Percentiles rank a stretch among this genome's conserved stretches.
These are phyloP conservation scores for Cremastinae sp. DNA, from an alignment of 2,888 invertebrate genomes.

Conservation along the genomic window DNA sequence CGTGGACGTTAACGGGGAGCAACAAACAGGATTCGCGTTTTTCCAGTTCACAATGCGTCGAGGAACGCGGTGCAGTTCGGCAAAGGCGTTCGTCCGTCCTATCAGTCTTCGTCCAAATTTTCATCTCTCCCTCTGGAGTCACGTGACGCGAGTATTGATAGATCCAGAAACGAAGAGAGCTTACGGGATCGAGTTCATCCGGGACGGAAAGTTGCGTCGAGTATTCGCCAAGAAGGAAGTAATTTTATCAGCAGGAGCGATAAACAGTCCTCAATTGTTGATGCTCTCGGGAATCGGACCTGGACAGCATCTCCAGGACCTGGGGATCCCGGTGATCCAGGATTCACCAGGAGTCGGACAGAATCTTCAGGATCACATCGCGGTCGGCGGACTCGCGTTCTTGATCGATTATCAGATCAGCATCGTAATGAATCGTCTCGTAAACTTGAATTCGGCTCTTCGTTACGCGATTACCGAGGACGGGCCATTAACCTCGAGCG, in stretches of 20 bases:
- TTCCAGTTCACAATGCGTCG: conserved; percentile 94
- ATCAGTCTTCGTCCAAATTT: conserved; percentile 89
- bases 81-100: conserved; percentile 92
- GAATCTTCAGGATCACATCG: conserved; percentile 95
- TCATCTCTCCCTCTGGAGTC: conserved; percentile 90
- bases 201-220: conserved; percentile 84
- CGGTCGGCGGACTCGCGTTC: conserved; percentile 91
- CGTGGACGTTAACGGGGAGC: conserved; percentile 91
- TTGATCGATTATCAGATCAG: conserved; percentile 90
- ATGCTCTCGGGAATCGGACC: conserved; percentile 96
- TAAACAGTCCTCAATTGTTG: conserved; percentile 94
- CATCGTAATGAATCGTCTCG: conserved; percentile 89
- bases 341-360: conserved; percentile 92
- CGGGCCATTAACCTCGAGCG: conserved; percentile 92
- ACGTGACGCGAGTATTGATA: conserved; percentile 89
- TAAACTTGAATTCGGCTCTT: conserved; percentile 91
- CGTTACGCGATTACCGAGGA: conserved; percentile 92
- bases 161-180: conserved; percentile 87
- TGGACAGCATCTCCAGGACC: conserved; percentile 85
- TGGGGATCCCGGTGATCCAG: conserved; percentile 87
- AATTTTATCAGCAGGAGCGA: conserved; percentile 92
- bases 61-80: conserved; percentile 90
- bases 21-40: conserved; percentile 93
- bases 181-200: conserved; percentile 89
- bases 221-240: conserved; percentile 89